Evolutionary conservation across 2,888 invertebrate species (phyloP).

Genomic region (Pyrgus malvae): DNA sequence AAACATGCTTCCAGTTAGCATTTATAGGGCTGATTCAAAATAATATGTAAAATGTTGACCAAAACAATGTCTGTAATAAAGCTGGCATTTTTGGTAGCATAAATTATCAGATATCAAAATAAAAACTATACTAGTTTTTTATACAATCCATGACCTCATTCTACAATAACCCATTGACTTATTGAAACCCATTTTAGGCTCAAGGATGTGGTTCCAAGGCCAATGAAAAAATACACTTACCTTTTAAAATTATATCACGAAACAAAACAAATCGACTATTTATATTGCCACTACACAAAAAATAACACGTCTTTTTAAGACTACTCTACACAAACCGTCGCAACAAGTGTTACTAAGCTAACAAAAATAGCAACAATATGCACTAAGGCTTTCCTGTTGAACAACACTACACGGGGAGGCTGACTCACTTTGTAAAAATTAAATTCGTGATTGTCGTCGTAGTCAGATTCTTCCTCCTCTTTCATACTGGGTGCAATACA

Average conservation of each 20-base stretch:
- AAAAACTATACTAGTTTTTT: too few species aligned
- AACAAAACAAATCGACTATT: conserved; percentile 5
- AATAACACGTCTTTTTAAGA: too few species aligned
- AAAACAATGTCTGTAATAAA: too few species aligned
- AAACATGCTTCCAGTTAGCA: too few species aligned
- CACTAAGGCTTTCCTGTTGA: neutral
- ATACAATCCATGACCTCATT: too few species aligned
- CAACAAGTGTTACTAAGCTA: conserved; percentile 17
- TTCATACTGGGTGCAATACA: conserved; percentile 11
- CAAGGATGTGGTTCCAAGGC: neutral
- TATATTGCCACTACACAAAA: neutral
- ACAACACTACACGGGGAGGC: neutral
- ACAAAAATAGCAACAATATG: conserved; percentile 3
- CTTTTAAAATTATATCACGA: conserved; percentile 14
- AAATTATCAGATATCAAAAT: too few species aligned
- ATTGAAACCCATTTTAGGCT: too few species aligned
- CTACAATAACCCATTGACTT: too few species aligned
- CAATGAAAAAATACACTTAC: too few species aligned
- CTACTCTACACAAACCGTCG: neutral
- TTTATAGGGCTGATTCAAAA: too few species aligned
- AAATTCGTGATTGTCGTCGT: conserved; percentile 26
- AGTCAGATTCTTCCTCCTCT: conserved; percentile 13
- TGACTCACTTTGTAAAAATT: conserved; percentile 28
- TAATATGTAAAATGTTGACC: too few species aligned
- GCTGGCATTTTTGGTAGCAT: too few species aligned